Evolutionary conservation across 1,140 invertebrate species (phyloP), one percentile per base, ranked within the genome.

Genomic region (Diploscapter pachys): DNA sequence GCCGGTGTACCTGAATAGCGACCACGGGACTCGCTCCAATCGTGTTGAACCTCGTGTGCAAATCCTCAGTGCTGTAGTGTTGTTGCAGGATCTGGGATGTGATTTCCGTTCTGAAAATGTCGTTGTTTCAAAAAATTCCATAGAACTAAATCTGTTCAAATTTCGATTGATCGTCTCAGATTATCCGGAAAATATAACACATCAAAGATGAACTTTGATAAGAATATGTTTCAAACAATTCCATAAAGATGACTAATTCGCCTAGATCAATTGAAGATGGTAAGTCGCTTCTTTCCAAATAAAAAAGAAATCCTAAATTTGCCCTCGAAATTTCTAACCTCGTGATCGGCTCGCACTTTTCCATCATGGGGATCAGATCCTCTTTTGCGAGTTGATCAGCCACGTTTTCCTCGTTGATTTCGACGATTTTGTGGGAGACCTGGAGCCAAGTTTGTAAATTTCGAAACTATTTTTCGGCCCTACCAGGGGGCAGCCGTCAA

Each of bases 401-500:
- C 48, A 5, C 5, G 66, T 31, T 31, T 52, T 74, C 64, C 9
- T 74, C 63, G 6, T 74, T 64, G 56, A 74, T n/a, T 5, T 54
- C 52, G 11, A 69, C 73, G 6, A 54, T 53, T 6, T 9, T 68
- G 6, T n/a, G 13, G 0, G 66, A 9, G 48, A 53, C 68, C 13
- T 52, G 68, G 50, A 51, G 53, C 31, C 31, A 31, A 31, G 1
- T 0, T 31, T 31, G 31, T 31, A 31, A 31, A 31, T 31, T 31
- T 31, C 31, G 31, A 31, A 31, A 31, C 1, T 31, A 0, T 31
- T 64, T 13, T 64, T 64, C 5, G 8, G 57, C 3, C 52, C 13
- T 13, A 57, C 55, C n/a, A 49, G 61, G 5, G 75, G 75, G 5
- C 65, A 63, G 49, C 66, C 69, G 3, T 72, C 69, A 53, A 76